These are phyloP conservation scores for Pipistrellus pygmaeus DNA, from an alignment of 2,797 vertebrate genomes.

Conservation along the genomic window DNA sequence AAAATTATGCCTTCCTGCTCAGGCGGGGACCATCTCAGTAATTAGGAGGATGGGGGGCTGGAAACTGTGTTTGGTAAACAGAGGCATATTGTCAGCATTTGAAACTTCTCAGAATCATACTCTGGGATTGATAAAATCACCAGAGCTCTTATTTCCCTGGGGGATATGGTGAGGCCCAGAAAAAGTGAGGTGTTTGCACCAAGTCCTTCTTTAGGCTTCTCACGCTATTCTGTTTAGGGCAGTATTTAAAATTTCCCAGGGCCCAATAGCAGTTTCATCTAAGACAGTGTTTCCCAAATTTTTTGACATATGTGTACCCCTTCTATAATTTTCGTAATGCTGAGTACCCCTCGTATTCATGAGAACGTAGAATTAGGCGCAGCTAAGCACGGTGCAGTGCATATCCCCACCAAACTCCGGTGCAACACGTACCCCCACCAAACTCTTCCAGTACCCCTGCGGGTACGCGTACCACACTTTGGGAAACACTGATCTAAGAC, in stretches of 20 bases:
- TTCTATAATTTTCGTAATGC: no score
- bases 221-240: background rate
- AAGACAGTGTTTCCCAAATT: background rate
- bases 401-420: no score
- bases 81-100: background rate
- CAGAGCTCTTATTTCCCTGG: background rate
- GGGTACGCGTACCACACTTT: no score
- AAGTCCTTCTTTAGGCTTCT: background rate
- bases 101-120: background rate
- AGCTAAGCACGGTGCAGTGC: no score
- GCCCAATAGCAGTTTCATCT: background rate
- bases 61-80: background rate
- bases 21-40: no score
- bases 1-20: background rate
- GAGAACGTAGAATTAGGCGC: no score
- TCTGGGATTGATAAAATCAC: background rate
- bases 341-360: no score
- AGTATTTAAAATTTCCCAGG: background rate
- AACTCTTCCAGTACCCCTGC: no score
- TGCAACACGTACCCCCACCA: no score
- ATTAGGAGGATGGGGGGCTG: background rate
- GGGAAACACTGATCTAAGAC: no score
- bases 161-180: background rate
- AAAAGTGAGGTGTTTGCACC: background rate
- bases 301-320: no score